A percentile compares a stretch with the other conserved stretches of the same genome.
Conservation (phyloP, 1,140 invertebrate genomes). For the Anoplolepis gracilipes region DNA sequence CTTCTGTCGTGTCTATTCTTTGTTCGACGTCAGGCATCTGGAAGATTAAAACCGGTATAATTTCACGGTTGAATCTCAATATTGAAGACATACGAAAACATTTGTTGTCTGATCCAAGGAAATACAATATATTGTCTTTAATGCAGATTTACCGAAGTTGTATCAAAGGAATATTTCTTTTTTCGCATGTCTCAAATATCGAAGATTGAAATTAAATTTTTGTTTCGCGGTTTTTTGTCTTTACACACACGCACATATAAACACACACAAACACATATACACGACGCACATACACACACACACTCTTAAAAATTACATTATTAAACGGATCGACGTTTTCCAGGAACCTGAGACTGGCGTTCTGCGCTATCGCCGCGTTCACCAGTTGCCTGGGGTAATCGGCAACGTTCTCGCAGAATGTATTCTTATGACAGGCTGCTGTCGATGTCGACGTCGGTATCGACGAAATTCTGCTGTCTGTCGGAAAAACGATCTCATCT, state of each 20-base stretch:
- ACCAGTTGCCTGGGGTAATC: slow-evolving; percentile 56
- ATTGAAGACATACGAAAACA: not conserved
- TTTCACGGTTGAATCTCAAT: not conserved
- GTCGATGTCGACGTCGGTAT: not conserved
- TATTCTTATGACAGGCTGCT: slow-evolving; percentile 21
- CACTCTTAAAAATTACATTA: slow-evolving; percentile 13
- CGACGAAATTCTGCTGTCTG: not conserved
- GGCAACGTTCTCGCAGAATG: slow-evolving; percentile 47
- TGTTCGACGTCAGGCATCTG: slow-evolving; percentile 51
- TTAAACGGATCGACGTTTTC: slow-evolving; percentile 55
- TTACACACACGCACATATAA: no score
- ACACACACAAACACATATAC: no score
- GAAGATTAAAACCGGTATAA: not conserved
- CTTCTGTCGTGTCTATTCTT: slow-evolving; percentile 17
- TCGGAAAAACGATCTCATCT: slow-evolving; percentile 58
- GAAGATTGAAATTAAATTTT: not conserved
- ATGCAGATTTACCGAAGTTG: no score
- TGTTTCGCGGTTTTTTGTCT: not conserved
- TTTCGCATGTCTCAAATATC: not conserved
- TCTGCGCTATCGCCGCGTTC: slow-evolving; percentile 44
- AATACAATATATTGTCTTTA: no score
- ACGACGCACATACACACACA: not conserved
- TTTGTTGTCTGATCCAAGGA: not conserved
- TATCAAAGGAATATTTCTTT: not conserved
- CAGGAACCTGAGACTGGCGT: slow-evolving; percentile 56